A percentile compares a stretch with the other conserved stretches of the same genome.
Evolutionary conservation across 2,888 invertebrate genomes (phyloP).

Genomic region (Torymus tubicola): DNA sequence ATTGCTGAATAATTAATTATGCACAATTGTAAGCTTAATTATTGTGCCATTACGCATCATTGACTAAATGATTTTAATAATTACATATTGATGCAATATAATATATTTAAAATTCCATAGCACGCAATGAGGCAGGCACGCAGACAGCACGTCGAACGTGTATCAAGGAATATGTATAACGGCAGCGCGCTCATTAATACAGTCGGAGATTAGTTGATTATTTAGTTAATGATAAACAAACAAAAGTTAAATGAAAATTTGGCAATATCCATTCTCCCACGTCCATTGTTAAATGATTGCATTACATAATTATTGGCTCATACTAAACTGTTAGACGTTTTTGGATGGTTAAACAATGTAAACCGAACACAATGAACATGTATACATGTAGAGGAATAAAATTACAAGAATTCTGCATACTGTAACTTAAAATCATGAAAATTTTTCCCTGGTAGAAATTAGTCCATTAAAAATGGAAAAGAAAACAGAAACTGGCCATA

Average conservation of each 20-base stretch:
- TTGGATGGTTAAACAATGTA: no score
- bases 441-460: no score
- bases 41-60: slow-evolving; percentile 38
- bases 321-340: no score
- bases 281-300: slow-evolving; percentile 21
- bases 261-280: slow-evolving; percentile 25
- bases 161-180: neutral
- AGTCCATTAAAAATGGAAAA: no score
- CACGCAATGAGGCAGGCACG: no score
- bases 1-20: slow-evolving; percentile 48
- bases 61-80: slow-evolving; percentile 43
- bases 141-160: no score
- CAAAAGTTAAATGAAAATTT: slow-evolving; percentile 14
- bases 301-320: slow-evolving; percentile 17
- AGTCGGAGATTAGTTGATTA: slow-evolving; percentile 41
- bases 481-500: no score
- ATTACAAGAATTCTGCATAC: no score
- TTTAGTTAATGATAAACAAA: neutral
- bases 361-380: no score
- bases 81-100: slow-evolving; percentile 32
- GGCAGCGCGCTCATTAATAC: slow-evolving; percentile 9
- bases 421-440: no score
- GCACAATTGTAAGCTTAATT: slow-evolving; percentile 52
- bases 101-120: slow-evolving; percentile 33
- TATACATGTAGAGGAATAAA: no score